Percentiles rank a stretch among this genome's conserved stretches.
phyloP scores from a whole-genome alignment of 2,888 invertebrate genomes.

The Nectonema munidae region DNA sequence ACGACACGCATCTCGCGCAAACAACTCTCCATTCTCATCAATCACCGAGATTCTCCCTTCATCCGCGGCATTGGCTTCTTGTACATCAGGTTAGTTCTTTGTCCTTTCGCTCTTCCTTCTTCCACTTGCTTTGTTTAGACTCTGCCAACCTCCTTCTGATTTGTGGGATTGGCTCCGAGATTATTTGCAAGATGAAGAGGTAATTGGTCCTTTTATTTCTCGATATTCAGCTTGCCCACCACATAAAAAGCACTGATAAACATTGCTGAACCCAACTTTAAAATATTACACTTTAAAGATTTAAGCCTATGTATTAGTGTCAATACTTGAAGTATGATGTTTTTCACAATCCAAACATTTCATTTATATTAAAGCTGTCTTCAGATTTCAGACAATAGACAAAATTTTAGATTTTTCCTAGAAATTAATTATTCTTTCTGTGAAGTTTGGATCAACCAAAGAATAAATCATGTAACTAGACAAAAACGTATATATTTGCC shows the following conservation, averaged over 20 bases:
- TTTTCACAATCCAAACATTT: too few relatives aligned
- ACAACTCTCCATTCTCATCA: slow-evolving; percentile 70
- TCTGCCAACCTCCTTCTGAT: slow-evolving; percentile 73
- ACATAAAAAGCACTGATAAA: too few relatives aligned
- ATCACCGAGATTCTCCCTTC: slow-evolving; percentile 78
- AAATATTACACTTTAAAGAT: too few relatives aligned
- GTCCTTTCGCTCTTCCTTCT: slow-evolving; percentile 17
- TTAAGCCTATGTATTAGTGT: too few relatives aligned
- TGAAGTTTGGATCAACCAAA: too few relatives aligned
- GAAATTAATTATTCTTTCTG: too few relatives aligned
- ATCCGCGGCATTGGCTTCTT: slow-evolving; percentile 66
- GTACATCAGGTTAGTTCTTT: slow-evolving; percentile 32
- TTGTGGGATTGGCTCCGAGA: slow-evolving; percentile 84
- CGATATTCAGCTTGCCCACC: neutral
- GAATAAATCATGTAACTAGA: too few relatives aligned
- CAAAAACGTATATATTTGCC: too few relatives aligned
- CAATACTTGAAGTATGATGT: too few relatives aligned
- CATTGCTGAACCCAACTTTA: slow-evolving; percentile 6
- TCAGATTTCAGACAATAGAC: too few relatives aligned
- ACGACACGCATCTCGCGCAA: slow-evolving; percentile 80
- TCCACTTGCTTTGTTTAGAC: slow-evolving; percentile 31
- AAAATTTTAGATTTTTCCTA: too few relatives aligned
- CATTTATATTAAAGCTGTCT: too few relatives aligned
- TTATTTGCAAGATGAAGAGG: slow-evolving; percentile 74
- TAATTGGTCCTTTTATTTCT: slow-evolving; percentile 24